Base-by-base conservation (phyloP, 2,113 vertebrate species). In the Rhizomys pruinosus region DNA sequence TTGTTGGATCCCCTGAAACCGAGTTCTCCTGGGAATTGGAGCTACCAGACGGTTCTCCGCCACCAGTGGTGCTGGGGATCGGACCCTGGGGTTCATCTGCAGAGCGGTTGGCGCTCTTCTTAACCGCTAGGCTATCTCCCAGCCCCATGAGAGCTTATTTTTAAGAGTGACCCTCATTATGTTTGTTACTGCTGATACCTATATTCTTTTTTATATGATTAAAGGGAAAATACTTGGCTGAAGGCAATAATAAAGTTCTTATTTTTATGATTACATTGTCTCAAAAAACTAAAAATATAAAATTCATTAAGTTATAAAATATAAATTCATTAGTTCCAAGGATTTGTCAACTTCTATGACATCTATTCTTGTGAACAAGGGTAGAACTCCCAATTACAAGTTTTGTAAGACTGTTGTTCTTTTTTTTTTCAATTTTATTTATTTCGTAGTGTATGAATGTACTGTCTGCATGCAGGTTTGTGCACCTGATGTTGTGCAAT, bases 321-420 rank as follows among this genome's bases (percentile, higher is more conserved):
- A 63, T 27, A 77, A 90, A 64, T 85, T 77, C 10, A 63, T 84
- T 86, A 27, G 55, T 93, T 93, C 78, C 87, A 93, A 89, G n/a
- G 37, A 64, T 84, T 69, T 93, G 27, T 91, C 57, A 71, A 74
- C 74, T 89, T 74, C 17, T 47, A 16, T 82, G 23, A 89, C 71
- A 91, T 87, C 93, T 94, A 86, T 89, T 93, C 74, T 91, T 93
- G 57, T 79, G 78, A 81, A 93, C n/a, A 82, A 86, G 74, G 57
- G 20, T 20, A 81, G 42, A 86, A 91, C 88, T 25, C 29, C n/a
- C n/a, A 84, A 63, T 91, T 89, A 90, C n/a, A 88, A 69, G 42
- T 59, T 94, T 93, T 79, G 13, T 59, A 68, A 93, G 84, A 91
- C 22, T 69, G 4, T n/a, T 86, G 69, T 82, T 84, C 64, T 95